Evolutionary conservation across 2,113 vertebrate species (phyloP), one percentile per base, ranked within the genome.

Genomic region (Nothobranchius kuhntae): DNA sequence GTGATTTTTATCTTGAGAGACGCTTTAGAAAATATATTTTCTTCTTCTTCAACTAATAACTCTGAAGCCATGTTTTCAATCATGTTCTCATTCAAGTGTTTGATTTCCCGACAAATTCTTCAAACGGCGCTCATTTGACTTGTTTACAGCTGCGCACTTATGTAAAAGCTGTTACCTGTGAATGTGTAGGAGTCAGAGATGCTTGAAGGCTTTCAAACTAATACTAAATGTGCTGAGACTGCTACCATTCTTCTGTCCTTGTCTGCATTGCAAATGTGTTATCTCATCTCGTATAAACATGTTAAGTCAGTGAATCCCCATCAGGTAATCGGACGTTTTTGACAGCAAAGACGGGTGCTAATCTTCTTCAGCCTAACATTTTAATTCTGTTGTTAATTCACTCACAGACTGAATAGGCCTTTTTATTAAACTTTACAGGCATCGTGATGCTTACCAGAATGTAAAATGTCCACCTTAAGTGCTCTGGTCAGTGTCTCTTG

Each of bases 371-470:
- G 77, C 65, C 80, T 83, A 65, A 67, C 65, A 53, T 80, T 86
- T 86, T 79, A 81, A 86, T 90, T 71, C 73, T 56, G 73, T 83
- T 84, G 73, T 89, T 86, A 58, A 74, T 75, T 80, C 86, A 78
- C 83, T 78, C 68, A 81, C 58, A 40, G 73, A 64, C 57, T 14
- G 46, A 74, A 80, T n/a, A 79, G 80, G 38, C 78, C 65, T 53
- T 13, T 77, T 82, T 78, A 69, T 70, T 70, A 62, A 52, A 71
- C 63, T 76, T 81, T 71, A 72, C 36, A 47, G 58, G 0, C 70
- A 57, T 73, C 70, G 14, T 40, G 54, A 15, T 68, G 67, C 78
- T 87, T 71, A 77, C 14, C 45, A 9, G 55, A 61, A 71, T 67
- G 17, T 60, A 3, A 62, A 75, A 45, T 65, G 66, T 61, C 67